Conservation (phyloP, 2,113 vertebrate genomes). For the Egretta garzetta region DNA sequence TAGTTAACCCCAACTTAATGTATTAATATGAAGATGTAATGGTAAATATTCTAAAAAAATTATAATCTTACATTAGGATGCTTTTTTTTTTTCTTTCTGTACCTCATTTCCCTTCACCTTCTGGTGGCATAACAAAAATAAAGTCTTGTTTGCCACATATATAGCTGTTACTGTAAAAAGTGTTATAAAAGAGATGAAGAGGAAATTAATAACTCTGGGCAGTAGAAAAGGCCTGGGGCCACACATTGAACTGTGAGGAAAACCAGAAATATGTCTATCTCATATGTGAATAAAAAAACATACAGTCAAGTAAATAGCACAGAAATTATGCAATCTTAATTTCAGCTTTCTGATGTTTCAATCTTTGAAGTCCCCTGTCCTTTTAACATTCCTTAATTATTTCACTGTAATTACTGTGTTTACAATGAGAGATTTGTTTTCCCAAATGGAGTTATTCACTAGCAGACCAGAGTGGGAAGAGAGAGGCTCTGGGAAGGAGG, state of each 20-base stretch:
- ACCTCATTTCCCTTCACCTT: not conserved
- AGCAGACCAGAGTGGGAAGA: not conserved
- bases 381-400: constrained; percentile 38
- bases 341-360: constrained; percentile 23
- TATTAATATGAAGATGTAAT: not conserved
- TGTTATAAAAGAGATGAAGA: not conserved
- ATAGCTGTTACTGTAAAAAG: not conserved
- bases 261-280: not conserved
- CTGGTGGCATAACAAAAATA: not conserved
- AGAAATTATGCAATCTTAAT: not conserved
- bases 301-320: not conserved
- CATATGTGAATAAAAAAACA: not conserved
- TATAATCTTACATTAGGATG: not conserved
- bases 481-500: not conserved
- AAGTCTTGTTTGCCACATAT: not conserved
- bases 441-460: not conserved
- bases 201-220: constrained; percentile 22
- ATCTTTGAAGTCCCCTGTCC: constrained; percentile 2
- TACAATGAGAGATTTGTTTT: not conserved
- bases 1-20: not conserved
- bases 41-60: not conserved
- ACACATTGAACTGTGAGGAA: constrained; percentile 6
- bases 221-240: constrained; percentile 22
- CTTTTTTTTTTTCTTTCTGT: not conserved
- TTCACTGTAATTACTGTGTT: constrained; percentile 5